Evolutionary conservation across 2,797 vertebrate species (phyloP), one percentile per base, ranked within the genome.

Genomic region (Danio tinwini): DNA sequence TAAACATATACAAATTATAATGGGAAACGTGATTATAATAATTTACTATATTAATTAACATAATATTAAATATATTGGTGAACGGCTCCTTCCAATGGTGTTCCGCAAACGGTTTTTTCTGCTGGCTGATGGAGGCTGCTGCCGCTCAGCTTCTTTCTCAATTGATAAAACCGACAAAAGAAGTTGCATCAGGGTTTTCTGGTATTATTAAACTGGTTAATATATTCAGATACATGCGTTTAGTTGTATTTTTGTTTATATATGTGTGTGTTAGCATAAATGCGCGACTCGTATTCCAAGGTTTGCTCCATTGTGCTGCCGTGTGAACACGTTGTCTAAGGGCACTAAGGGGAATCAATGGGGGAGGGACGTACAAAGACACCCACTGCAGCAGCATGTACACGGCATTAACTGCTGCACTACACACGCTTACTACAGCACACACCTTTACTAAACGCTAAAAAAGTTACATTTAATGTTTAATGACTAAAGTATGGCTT

Each of bases 241-340:
- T 39, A 2, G 17, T 45, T 69, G 4, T 56, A 10, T 6, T 50
- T 68, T 37, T 69, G 13, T 29, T n/a, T 6, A 40, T 10, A 9
- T 6, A 2, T n/a, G 70, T 73, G 17, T 56, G 19, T 13, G n/a
- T 40, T 17, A 17, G 49, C 13, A 7, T 14, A 10, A 40, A 42
- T 9, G 40, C 4, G n/a, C 4, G 40, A 67, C n/a, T 3, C 0
- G 39, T 16, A 2, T 74, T 7, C 17, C 11, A n/a, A 29, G 55
- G 0, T 50, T 29, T 39, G 7, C 53, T 52, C 76, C 59, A 74
- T 85, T 81, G 86, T 82, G 84, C 69, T 64, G 74, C 64, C 59
- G 53, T 53, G 49, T 59, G 82, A 85, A 83, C 85, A 87, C 82
- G 82, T 80, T 87, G 82, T 82, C 70, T 19, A 53, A 47, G 49